Evolutionary conservation across 2,113 vertebrate species (phyloP), one percentile per base, ranked within the genome.

Genomic region (Blennius ocellaris): DNA sequence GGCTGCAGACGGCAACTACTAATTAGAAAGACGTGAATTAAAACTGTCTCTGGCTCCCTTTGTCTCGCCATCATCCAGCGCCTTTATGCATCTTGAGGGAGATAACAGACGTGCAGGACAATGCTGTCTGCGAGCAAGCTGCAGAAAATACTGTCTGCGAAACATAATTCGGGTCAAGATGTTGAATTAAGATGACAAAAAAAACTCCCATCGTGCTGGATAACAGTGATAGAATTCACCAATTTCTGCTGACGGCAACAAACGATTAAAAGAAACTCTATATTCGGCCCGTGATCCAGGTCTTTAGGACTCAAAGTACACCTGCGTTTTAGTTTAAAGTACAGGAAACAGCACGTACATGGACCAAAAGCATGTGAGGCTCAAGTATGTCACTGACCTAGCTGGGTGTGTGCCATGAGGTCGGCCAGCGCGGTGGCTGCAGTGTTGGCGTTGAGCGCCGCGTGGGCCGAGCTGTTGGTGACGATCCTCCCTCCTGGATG

Each of bases 401-500:
- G 88, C 85, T 95, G 96, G 90, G 95, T 92, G 94, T 96, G 96
- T 76, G 96, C 94, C 94, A 94, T 94, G 45, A 97, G 95, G 93
- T 97, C 96, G 76, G 96, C 91, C 87, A 96, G 94, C 43, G 93
- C 90, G 6, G 94, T 93, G 70, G 95, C 94, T 68, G 94, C 92
- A 56, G 95, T 91, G 91, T 90, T 93, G 90, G 94, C 91, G 92
- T 94, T 93, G 72, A 93, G 74, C 63, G 84, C 89, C 84, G 94
- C 92, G 82, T 94, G 93, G 80, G 92, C 82, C 8, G 93, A 69
- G 89, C 94, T 92, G 93, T 82, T 89, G 80, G 93, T 88, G 81
- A 92, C 84, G 65, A 94, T 92, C 92, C 95, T 95, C 94, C 95
- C 97, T 94, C 96, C 96, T 11, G 94, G 95, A 92, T 96, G 96